Evolutionary conservation across 2,113 vertebrate genomes (phyloP).

Genomic region (Apaloderma vittatum): DNA sequence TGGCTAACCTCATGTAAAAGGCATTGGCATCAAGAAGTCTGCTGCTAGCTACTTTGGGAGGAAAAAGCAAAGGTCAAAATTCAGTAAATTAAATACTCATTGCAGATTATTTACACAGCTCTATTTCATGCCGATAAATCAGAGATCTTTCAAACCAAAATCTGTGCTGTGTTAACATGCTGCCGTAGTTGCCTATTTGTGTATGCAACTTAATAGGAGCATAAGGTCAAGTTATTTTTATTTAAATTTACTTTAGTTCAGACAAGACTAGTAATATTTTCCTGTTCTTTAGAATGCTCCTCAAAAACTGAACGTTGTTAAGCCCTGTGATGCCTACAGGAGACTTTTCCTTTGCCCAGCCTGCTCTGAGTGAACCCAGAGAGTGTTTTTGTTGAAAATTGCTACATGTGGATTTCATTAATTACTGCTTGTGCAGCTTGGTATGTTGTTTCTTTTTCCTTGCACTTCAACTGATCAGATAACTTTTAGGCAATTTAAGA

Average conservation of each 20-base stretch:
- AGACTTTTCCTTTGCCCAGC: background rate
- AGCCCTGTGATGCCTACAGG: background rate
- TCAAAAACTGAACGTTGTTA: background rate
- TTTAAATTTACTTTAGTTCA: background rate
- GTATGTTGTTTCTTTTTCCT: background rate
- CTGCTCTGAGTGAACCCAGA: background rate
- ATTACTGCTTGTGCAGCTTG: background rate
- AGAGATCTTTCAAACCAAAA: background rate
- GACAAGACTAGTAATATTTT: background rate
- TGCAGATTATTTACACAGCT: background rate
- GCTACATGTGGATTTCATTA: background rate
- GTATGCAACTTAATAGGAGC: background rate
- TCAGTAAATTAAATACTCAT: background rate
- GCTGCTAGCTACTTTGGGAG: background rate
- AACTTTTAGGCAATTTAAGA: background rate
- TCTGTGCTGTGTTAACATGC: background rate
- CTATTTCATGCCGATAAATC: background rate
- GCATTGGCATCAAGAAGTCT: background rate
- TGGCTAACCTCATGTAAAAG: background rate
- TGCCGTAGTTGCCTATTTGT: background rate
- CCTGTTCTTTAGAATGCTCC: background rate
- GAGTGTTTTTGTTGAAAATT: background rate
- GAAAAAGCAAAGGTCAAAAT: background rate
- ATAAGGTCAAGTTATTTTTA: background rate
- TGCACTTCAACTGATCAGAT: background rate